Conservation (phyloP, 2,113 vertebrate genomes). For the Asarcornis scutulata region DNA sequence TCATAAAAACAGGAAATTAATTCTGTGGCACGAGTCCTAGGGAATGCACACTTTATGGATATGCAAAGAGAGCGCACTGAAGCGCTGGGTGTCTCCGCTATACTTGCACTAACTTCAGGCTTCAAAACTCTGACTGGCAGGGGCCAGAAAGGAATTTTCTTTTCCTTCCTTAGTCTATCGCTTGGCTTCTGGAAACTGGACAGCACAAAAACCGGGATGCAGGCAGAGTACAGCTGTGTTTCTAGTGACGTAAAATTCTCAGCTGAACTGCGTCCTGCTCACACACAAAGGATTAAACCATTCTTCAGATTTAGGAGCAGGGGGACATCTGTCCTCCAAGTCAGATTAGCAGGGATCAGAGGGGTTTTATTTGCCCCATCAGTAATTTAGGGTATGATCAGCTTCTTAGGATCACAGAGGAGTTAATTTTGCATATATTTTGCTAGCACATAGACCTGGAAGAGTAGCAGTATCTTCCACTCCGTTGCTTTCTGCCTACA, state of each 20-base stretch:
- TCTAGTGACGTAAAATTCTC: slow-evolving; percentile 53
- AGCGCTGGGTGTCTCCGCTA: background rate
- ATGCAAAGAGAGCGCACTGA: background rate
- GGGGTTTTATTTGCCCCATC: slow-evolving; percentile 43
- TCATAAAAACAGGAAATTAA: background rate
- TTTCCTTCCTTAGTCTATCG: background rate
- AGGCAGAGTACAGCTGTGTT: slow-evolving; percentile 58
- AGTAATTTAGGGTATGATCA: slow-evolving; percentile 60
- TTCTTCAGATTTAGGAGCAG: slow-evolving; percentile 45
- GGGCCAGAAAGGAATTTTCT: background rate
- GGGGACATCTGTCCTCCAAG: slow-evolving; percentile 60
- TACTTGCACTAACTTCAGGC: background rate
- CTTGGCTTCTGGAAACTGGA: slow-evolving; percentile 2
- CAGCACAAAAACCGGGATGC: background rate
- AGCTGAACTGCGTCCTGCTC: slow-evolving; percentile 35
- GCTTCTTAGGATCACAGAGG: slow-evolving; percentile 39
- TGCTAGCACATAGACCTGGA: background rate
- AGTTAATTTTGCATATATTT: slow-evolving; percentile 56
- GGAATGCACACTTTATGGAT: background rate
- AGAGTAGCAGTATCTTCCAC: background rate
- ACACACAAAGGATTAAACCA: slow-evolving; percentile 54
- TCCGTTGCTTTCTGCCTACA: background rate
- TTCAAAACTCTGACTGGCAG: background rate
- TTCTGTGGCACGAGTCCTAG: background rate
- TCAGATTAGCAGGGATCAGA: slow-evolving; percentile 66